Evolutionary conservation across 2,888 invertebrate genomes (phyloP).

Genomic region (Mimachlamys varia): DNA sequence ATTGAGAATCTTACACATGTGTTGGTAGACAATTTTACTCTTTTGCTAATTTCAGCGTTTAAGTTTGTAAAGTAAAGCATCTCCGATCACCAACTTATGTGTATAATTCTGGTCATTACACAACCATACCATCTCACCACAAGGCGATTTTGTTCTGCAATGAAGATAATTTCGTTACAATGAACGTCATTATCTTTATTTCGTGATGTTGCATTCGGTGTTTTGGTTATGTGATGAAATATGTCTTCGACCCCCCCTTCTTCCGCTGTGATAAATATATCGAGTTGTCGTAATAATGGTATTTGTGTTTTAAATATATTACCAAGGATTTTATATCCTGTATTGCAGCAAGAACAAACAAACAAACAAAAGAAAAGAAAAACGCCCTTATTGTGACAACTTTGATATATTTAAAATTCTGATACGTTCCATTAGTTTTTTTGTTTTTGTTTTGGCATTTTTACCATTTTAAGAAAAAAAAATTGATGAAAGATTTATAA

Average conservation of each 20-base stretch:
- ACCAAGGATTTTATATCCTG: background rate
- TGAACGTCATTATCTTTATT: background rate
- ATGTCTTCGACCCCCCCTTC: background rate
- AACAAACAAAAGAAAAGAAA: no score
- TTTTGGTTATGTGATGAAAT: background rate
- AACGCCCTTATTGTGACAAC: no score
- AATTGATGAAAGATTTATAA: no score
- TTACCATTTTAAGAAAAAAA: no score
- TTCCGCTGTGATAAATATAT: background rate
- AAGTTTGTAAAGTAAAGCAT: background rate
- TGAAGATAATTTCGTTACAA: background rate
- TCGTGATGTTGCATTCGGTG: background rate
- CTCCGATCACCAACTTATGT: background rate
- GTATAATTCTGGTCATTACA: background rate
- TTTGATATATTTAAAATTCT: no score
- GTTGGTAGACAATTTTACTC: background rate
- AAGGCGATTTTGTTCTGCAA: background rate
- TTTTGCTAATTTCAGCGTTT: background rate
- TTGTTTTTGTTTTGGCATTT: no score
- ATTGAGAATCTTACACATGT: background rate
- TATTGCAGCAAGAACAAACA: background rate
- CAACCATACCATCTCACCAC: background rate
- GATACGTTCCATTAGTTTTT: no score
- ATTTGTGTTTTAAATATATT: background rate
- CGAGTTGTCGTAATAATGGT: background rate